These are phyloP conservation scores for Catocala fraxini DNA, from an alignment of 2,888 invertebrate genomes.

Conservation along the genomic window DNA sequence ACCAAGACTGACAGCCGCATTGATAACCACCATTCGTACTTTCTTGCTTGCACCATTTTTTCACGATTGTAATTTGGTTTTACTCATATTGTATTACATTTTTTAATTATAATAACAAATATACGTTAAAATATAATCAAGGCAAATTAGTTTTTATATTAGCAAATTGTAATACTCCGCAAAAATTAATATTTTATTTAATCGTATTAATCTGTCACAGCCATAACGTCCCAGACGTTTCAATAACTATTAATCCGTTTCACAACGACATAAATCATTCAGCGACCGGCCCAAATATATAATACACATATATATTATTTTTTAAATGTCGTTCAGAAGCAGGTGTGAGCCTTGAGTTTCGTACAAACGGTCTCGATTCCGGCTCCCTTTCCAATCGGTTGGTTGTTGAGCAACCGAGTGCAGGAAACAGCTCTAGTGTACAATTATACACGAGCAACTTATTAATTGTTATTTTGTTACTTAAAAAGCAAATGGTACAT, in stretches of 20 bases:
- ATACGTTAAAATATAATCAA: too few relatives aligned
- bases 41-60: too few relatives aligned
- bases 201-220: background rate
- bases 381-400: constrained; percentile 78
- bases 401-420: constrained; percentile 60
- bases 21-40: too few relatives aligned
- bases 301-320: constrained; percentile 40
- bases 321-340: constrained; percentile 65
- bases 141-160: too few relatives aligned
- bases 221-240: constrained; percentile 5
- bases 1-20: too few relatives aligned
- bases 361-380: constrained; percentile 68
- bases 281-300: constrained; percentile 52
- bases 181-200: too few relatives aligned
- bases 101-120: too few relatives aligned
- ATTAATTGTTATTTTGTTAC: constrained; percentile 48
- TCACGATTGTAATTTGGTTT: too few relatives aligned
- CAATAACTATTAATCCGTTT: constrained; percentile 34
- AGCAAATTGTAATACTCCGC: too few relatives aligned
- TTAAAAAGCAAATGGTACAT: background rate
- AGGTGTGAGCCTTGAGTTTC: constrained; percentile 76
- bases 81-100: too few relatives aligned
- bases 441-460: constrained; percentile 60
- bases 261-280: constrained; percentile 52
- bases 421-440: constrained; percentile 64